Evolutionary conservation across 2,888 invertebrate genomes (phyloP), one percentile per base, ranked within the genome.

Genomic region (Cactoblastis cactorum): DNA sequence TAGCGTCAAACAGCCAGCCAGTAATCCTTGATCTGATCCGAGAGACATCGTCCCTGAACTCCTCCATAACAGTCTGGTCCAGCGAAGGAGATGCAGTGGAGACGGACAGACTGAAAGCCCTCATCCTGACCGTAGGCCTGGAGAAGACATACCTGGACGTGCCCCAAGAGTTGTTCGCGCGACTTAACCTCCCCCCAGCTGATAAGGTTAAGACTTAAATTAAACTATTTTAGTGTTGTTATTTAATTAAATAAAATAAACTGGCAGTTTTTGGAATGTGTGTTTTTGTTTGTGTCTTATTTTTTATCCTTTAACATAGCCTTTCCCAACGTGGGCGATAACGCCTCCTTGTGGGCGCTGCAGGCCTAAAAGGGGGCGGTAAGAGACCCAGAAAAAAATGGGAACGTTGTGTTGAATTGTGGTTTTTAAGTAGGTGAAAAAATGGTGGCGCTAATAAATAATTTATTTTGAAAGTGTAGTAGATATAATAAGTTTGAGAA

Each of bases 31-130:
- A 86, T 53, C 87, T 97, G 18, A 74, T 95, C 11, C 77, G 89
- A 0, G 86, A 86, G 66, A 87, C 83, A 0, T 75, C 88, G 8
- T 80, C 77, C 47, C 81, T 87, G 3, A 87, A 91, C 62, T 91
- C 92, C 37, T 94, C 95, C 0, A 79, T 97, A 55, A 97, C 97
- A 0, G 91, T 97, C 49, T 97, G 97, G 97, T 94, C 94, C 1
- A 88, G 91, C 41, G 87, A 83, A 28, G 89, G 84, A 0, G 96
- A 97, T 71, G 71, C 83, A 11, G 94, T 96, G 14, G 90, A 95
- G 67, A 91, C 93, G 2, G 80, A 87, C 1, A 88, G 92, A 43
- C 87, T 97, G 48, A 90, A 93, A 2, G 80, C 91, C 8, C 83
- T 97, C 34, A 93, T 96, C 57, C 87, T 91, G 34, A 85, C 91